Evolutionary conservation across 2,888 invertebrate species (phyloP).

Genomic region (Mesorhabditis belari): DNA sequence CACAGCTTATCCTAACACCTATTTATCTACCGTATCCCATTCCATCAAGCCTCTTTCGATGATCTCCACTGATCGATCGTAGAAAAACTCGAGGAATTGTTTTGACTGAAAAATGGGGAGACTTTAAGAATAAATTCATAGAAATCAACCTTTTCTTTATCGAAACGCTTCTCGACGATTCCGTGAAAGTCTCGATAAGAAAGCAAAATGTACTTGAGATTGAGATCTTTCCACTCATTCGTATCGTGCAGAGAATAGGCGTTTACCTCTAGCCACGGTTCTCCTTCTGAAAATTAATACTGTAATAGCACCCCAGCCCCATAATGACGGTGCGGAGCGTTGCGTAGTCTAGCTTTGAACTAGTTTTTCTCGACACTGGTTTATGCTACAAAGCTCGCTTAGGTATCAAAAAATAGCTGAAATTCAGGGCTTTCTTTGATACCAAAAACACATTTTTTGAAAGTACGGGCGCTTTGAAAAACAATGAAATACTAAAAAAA

Average conservation of each 20-base stretch:
- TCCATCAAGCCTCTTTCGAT: conserved; percentile 53
- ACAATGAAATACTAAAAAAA: too few relatives aligned
- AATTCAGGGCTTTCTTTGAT: neutral
- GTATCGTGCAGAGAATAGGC: conserved; percentile 84
- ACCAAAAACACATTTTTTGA: neutral
- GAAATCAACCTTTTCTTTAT: neutral
- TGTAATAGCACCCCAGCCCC: neutral
- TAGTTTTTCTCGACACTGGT: too few relatives aligned
- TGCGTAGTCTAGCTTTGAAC: too few relatives aligned
- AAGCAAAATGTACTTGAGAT: conserved; percentile 76
- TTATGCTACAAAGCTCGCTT: too few relatives aligned
- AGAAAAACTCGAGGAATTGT: conserved; percentile 9
- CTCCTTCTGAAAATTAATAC: conserved; percentile 61
- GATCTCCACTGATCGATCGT: conserved; percentile 17
- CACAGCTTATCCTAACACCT: neutral
- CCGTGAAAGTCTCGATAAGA: conserved; percentile 22
- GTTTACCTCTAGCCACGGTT: conserved; percentile 75
- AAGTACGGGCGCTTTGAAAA: too few relatives aligned
- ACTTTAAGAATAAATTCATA: too few relatives aligned
- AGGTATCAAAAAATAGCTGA: neutral
- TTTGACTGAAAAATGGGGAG: conserved; percentile 5
- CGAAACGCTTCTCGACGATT: conserved; percentile 3
- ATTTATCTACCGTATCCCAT: conserved; percentile 64
- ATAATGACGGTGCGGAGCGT: too few relatives aligned
- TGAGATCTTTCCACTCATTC: conserved; percentile 82